Evolutionary conservation across 2,113 vertebrate species (phyloP), one percentile per base, ranked within the genome.

Genomic region (Empidonax traillii): DNA sequence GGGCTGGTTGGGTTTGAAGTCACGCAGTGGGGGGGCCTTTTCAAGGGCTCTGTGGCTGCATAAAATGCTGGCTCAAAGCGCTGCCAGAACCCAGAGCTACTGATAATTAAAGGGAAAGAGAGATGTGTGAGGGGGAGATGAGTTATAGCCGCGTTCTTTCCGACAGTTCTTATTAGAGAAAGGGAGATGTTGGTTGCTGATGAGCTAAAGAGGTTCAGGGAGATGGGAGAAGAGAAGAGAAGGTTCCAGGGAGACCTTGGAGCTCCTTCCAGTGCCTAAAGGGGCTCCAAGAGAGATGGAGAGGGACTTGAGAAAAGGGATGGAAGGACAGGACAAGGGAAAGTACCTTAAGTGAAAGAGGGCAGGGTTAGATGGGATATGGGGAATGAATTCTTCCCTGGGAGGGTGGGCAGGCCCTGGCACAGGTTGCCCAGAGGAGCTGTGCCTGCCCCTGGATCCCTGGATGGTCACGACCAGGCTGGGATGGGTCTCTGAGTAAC

Each of bases 91-190:
- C 79, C 37, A 85, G 43, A 77, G 88, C 81, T 90, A 53, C 52
- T 28, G 79, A 67, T 90, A 94, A 96, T 95, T 96, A 95, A 86
- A 90, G 85, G 67, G 84, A 69, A 69, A 87, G 8, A 33, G 3
- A 19, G 30, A 10, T 37, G 7, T n/a, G 46, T 20, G 71, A 66
- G 39, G 8, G 43, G 14, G 18, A 83, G 39, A 27, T 35, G 41
- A 55, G 85, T 56, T 78, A 53, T 19, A 35, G 25, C 78, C 73
- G 0, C 28, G 19, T 21, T 47, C 52, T 85, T 69, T 88, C 33
- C 24, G 49, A 16, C 51, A 71, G 31, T 69, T 49, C 33, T 68
- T 35, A 13, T 49, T 82, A 65, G 56, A 33, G 37, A 35, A 7
- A 9, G 28, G 61, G 20, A 56, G 30, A 41, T 31, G 39, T 3